These are phyloP conservation scores for Cyphomyrmex costatus DNA, from an alignment of 1,140 invertebrate genomes.

Conservation along the genomic window DNA sequence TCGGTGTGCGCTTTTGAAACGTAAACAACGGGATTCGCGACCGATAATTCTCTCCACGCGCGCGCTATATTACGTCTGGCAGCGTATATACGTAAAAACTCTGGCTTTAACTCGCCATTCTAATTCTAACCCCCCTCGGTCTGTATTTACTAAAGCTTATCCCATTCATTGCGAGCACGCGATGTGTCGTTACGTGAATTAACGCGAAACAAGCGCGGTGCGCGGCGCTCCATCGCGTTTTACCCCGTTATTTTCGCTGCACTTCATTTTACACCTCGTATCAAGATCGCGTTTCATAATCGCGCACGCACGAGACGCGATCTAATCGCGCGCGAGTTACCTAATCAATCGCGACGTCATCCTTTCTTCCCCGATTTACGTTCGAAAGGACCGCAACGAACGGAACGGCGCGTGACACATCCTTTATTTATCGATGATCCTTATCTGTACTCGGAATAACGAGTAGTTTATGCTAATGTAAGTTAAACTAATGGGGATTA, in stretches of 20 bases:
- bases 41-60: constrained; percentile 36
- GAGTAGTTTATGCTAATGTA: not conserved
- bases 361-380: not conserved
- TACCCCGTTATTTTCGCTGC: constrained; percentile 54
- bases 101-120: constrained; percentile 57
- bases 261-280: constrained; percentile 43
- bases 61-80: constrained; percentile 22
- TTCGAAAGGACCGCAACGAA: not conserved
- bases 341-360: not conserved
- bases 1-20: constrained; percentile 15
- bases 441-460: not conserved
- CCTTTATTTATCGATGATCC: not conserved
- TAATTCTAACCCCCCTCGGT: constrained; percentile 49
- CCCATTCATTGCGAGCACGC: constrained; percentile 59
- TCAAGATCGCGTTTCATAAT: constrained; percentile 59
- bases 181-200: constrained; percentile 60
- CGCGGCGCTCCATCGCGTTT: constrained; percentile 2
- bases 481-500: not conserved
- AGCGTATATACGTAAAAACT: constrained; percentile 46
- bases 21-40: constrained; percentile 53
- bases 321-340: constrained; percentile 19
- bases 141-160: constrained; percentile 57
- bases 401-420: not conserved
- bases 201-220: constrained; percentile 26
- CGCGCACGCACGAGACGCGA: constrained; percentile 43